Evolutionary conservation across 2,888 invertebrate genomes (phyloP).

Genomic region (Nephrotoma guestfalica): DNA sequence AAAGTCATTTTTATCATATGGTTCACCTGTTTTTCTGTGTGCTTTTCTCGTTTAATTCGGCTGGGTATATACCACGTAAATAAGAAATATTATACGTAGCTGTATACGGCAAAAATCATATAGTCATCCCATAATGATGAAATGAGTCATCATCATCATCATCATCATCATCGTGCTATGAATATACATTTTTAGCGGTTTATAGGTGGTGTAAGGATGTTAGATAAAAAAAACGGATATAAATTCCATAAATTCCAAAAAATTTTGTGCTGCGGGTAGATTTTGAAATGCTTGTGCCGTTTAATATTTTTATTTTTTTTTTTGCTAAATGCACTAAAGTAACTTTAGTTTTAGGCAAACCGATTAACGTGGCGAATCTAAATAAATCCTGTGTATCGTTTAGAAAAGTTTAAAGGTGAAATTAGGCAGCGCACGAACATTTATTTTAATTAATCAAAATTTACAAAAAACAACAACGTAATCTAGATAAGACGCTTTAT

Average conservation of each 20-base stretch:
- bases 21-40: background rate
- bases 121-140: background rate
- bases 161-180: background rate
- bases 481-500: background rate
- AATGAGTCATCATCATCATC: background rate
- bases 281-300: background rate
- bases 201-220: background rate
- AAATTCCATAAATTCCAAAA: background rate
- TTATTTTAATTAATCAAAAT: background rate
- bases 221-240: background rate
- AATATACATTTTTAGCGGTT: background rate
- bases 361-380: background rate
- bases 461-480: background rate
- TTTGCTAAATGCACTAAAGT: background rate
- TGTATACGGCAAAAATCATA: background rate
- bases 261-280: background rate
- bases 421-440: background rate
- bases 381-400: background rate
- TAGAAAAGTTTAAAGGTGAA: background rate
- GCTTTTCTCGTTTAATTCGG: background rate
- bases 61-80: background rate
- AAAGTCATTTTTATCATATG: background rate
- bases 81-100: background rate
- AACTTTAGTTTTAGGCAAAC: background rate
- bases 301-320: background rate